Conservation (phyloP, 2,113 vertebrate genomes). For the Sprattus sprattus region DNA sequence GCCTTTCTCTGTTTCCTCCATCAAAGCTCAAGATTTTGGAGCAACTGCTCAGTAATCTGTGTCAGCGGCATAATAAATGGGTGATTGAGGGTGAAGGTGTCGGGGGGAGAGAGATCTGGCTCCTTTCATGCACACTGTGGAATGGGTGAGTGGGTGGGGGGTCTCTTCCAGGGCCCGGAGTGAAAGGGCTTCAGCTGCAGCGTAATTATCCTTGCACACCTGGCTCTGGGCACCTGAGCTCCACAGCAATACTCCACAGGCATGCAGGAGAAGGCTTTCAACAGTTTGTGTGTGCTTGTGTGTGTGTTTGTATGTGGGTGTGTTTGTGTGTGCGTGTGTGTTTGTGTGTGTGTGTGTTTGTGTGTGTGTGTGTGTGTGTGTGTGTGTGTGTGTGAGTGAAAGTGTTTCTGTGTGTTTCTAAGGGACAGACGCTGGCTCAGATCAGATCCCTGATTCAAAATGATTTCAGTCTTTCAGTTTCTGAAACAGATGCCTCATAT, state of each 20-base stretch:
- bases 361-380: conserved; percentile 24
- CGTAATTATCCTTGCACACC: conserved; percentile 23
- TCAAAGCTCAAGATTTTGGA: background rate
- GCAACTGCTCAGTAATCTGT: background rate
- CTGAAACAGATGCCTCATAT: background rate
- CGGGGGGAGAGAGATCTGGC: background rate
- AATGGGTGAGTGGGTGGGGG: background rate
- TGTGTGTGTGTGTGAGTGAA: background rate
- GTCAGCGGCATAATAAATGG: background rate
- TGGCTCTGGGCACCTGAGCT: conserved; percentile 23
- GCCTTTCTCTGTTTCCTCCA: background rate
- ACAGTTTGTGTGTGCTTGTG: background rate
- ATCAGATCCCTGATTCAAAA: background rate
- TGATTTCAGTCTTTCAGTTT: background rate
- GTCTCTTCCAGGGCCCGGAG: background rate
- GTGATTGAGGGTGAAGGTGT: background rate
- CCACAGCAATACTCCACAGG: background rate
- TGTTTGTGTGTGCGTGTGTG: background rate
- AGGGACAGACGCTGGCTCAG: background rate
- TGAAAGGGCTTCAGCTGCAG: conserved; percentile 28
- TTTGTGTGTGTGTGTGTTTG: background rate
- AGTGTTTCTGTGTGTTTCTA: background rate
- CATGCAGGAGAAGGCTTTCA: background rate
- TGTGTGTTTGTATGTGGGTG: background rate
- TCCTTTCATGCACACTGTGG: conserved; percentile 1